Base-by-base conservation (phyloP, 2,888 invertebrate species). In the Xanthorhoe designata region DNA sequence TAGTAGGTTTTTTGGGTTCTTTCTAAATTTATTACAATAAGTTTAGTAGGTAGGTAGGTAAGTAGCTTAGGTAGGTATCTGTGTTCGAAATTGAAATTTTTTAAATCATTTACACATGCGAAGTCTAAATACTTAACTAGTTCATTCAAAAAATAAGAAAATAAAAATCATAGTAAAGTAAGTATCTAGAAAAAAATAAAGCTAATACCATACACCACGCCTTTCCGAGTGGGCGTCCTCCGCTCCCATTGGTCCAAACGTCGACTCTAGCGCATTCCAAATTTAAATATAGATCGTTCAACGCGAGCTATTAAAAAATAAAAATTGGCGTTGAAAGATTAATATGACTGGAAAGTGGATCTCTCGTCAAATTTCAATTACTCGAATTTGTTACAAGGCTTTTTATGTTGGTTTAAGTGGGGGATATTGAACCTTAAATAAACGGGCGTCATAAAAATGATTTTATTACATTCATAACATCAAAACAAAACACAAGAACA, bases 341-440 rank as follows among this genome's bases (percentile, higher is more conserved):
- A 10, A 42, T 42, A 13, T 42, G 13, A 38, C 10, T 13, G 2
- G 15, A 38, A 74, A 79, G 77, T 78, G 75, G 70, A 79, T 81
- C 84, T 68, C 32, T 84, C 81, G 68, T 67, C 83, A 71, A 61
- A 8, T 64, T 59, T 57, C 75, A 79, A 80, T 78, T 54, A 76
- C 66, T 42, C 47, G 15, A 1, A 17, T 15, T 6, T 47, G 17
- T 47, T 47, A 8, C 17, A 17, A 17, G 17, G 7, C 7, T 47
- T 42, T 13, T 42, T 42, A 10, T 1, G 38, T 38, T 24, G 4
- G 4, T 24, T 24, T 24, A 4, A 24, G 4, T 24, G 2, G 2
- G 24, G 24, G 24, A 24, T 24, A 24, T 24, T 24, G 24, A 24
- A 24, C 24, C 24, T 1, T 24, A 24, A 24, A 24, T 24, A 24